phyloP scores from a whole-genome alignment of 2,888 invertebrate genomes.

The Epistrophe grossulariae region DNA sequence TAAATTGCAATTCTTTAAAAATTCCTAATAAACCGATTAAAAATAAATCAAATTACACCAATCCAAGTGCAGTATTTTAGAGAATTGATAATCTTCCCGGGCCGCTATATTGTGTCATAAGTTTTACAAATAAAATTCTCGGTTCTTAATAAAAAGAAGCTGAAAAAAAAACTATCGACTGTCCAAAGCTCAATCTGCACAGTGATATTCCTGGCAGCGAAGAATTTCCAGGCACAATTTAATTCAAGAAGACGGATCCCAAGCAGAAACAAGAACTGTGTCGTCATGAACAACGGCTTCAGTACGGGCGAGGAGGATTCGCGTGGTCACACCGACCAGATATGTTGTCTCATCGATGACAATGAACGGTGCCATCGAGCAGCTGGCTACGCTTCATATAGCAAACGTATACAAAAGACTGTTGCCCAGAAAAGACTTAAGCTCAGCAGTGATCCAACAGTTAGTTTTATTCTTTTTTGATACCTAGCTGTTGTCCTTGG shows the following conservation, averaged over 20 bases:
- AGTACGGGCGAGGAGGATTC: constrained; percentile 96
- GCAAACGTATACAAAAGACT: constrained; percentile 97
- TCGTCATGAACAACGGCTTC: constrained; percentile 89
- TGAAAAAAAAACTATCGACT: constrained; percentile 23
- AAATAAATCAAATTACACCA: background rate
- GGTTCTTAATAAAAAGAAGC: constrained; percentile 25
- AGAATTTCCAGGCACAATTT: constrained; percentile 44
- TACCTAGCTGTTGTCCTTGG: background rate
- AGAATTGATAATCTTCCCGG: constrained; percentile 18
- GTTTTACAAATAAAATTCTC: constrained; percentile 25
- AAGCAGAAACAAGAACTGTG: constrained; percentile 14
- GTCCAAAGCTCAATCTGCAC: background rate
- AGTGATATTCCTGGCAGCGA: constrained; percentile 38
- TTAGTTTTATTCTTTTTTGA: constrained; percentile 79
- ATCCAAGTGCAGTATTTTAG: constrained; percentile 29
- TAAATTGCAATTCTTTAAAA: constrained; percentile 28
- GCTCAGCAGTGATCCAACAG: constrained; percentile 92
- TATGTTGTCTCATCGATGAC: constrained; percentile 96
- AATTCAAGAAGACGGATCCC: constrained; percentile 46
- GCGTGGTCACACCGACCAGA: constrained; percentile 93
- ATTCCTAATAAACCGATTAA: constrained; percentile 39
- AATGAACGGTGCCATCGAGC: constrained; percentile 93
- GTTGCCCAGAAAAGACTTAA: constrained; percentile 95
- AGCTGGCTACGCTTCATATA: constrained; percentile 93
- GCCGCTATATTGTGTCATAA: constrained; percentile 69